Evolutionary conservation across 2,888 invertebrate genomes (phyloP).

Genomic region (Eilema depressum): DNA sequence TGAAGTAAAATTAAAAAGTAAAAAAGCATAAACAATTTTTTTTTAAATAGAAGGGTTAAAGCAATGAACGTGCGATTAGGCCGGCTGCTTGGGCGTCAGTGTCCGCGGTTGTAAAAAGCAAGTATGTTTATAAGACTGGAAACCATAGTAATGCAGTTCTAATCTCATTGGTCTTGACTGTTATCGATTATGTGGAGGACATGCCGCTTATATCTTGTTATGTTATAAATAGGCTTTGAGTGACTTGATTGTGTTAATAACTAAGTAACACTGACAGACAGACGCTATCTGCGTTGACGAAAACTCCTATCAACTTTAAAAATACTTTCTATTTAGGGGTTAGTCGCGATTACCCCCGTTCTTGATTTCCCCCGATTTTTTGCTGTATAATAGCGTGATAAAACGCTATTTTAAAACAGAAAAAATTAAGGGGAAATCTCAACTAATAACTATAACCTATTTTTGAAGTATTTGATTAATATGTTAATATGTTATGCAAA

Average conservation of each 20-base stretch:
- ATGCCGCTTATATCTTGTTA: constrained; percentile 33
- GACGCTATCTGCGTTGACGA: background rate
- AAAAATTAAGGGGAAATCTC: too few relatives aligned
- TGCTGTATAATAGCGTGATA: too few relatives aligned
- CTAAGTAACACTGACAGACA: background rate
- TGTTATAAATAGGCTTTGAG: constrained; percentile 33
- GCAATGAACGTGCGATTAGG: constrained; percentile 75
- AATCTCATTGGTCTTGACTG: constrained; percentile 59
- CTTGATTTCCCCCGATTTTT: too few relatives aligned
- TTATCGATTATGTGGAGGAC: constrained; percentile 54
- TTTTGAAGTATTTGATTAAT: too few relatives aligned
- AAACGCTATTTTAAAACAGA: too few relatives aligned
- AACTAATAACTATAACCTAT: too few relatives aligned
- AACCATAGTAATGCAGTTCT: constrained; percentile 55
- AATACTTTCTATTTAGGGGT: too few relatives aligned
- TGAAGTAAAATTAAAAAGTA: constrained; percentile 26
- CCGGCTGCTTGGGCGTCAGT: constrained; percentile 35
- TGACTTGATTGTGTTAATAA: constrained; percentile 33
- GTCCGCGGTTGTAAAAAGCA: constrained; percentile 29
- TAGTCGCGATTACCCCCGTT: too few relatives aligned
- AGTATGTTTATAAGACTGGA: constrained; percentile 51
- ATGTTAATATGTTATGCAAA: too few relatives aligned
- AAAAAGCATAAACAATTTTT: constrained; percentile 20
- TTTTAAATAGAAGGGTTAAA: constrained; percentile 70
- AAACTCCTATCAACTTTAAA: background rate